These are phyloP conservation scores for Oncorhynchus tshawytscha DNA, from an alignment of 2,113 vertebrate species.

Conservation along the genomic window DNA sequence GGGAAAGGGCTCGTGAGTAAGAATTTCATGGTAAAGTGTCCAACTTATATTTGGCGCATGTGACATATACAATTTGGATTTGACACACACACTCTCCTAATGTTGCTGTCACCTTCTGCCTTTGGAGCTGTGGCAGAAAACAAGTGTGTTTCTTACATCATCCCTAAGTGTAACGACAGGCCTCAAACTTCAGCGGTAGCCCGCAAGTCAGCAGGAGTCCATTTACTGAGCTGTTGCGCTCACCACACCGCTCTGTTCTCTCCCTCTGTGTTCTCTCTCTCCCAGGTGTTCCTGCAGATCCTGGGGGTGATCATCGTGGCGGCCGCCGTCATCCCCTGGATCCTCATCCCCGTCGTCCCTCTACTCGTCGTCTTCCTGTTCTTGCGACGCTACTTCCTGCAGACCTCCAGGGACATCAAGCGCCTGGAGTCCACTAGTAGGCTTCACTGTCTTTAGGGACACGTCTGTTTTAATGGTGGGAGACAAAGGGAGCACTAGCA, in stretches of 20 bases:
- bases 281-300: constrained; percentile 83
- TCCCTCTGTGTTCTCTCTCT: constrained; percentile 3
- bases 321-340: constrained; percentile 84
- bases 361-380: constrained; percentile 81
- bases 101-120: constrained; percentile 60
- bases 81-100: constrained; percentile 61
- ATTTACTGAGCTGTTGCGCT: constrained; percentile 22
- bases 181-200: constrained; percentile 22
- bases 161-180: constrained; percentile 33
- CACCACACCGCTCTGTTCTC: not conserved
- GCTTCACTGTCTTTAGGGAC: constrained; percentile 43
- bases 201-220: constrained; percentile 34
- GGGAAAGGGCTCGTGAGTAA: no score
- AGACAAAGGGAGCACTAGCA: constrained; percentile 56
- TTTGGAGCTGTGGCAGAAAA: constrained; percentile 42
- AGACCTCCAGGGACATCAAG: constrained; percentile 87
- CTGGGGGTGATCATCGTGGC: constrained; percentile 82
- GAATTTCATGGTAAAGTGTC: no score
- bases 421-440: constrained; percentile 87
- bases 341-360: constrained; percentile 80
- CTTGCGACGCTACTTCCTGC: constrained; percentile 85
- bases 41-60: no score
- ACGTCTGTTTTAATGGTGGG: constrained; percentile 47
- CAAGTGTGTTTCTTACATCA: constrained; percentile 45
- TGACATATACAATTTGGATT: constrained; percentile 40